Conservation (phyloP, 2,797 vertebrate species). For the Nyctibius grandis region DNA sequence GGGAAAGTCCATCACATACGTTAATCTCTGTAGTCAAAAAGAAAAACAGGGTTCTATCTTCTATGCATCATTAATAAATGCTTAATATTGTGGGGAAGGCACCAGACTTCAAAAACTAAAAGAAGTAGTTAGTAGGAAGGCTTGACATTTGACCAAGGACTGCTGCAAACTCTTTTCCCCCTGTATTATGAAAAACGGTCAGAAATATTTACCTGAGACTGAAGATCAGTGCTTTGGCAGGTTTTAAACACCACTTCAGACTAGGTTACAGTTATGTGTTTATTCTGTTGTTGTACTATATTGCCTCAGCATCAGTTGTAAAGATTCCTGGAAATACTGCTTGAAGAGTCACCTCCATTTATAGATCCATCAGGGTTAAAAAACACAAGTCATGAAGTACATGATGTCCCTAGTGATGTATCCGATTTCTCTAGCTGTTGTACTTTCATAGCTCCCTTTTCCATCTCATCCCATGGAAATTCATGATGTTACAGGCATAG, state of each 20-base stretch:
- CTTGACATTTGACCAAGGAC: not conserved
- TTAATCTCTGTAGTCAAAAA: not conserved
- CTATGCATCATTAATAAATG: not conserved
- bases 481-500: not conserved
- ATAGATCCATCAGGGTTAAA: not conserved
- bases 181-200: not conserved
- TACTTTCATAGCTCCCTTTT: not conserved
- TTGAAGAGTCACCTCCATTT: not conserved
- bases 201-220: not conserved
- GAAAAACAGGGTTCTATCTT: not conserved
- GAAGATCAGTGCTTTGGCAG: not conserved
- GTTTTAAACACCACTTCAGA: not conserved
- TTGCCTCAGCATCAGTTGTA: not conserved
- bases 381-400: not conserved
- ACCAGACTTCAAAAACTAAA: not conserved
- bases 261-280: not conserved
- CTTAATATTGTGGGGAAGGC: not conserved
- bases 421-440: not conserved
- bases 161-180: not conserved
- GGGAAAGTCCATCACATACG: rapidly evolving
- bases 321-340: not conserved
- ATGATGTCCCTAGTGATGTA: not conserved
- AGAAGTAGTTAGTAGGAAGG: not conserved
- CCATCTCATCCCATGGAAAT: not conserved
- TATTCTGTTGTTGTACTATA: not conserved